Conservation (phyloP, 2,113 vertebrate species). For the Cranoglanis bouderius region DNA sequence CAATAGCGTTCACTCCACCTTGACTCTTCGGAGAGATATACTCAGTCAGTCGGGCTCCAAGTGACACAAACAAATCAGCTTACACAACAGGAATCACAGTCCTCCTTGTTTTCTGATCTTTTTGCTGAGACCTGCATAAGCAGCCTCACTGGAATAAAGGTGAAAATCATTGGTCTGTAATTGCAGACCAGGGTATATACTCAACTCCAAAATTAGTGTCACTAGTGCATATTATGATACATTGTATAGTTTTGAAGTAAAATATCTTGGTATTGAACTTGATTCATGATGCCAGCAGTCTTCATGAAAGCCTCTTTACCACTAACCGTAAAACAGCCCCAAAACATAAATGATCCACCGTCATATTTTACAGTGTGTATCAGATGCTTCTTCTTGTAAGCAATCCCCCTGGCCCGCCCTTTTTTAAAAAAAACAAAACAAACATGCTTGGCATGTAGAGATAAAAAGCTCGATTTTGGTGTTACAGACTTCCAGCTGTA, state of each 20-base stretch:
- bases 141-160: background rate
- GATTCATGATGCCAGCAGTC: no score
- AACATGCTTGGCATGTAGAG: background rate
- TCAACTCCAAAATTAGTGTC: background rate
- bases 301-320: no score
- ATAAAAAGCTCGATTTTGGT: background rate
- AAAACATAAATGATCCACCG: no score
- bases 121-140: background rate
- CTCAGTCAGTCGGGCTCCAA: conserved; percentile 11
- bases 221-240: background rate
- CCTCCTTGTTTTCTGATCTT: background rate
- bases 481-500: background rate
- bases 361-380: no score
- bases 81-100: conserved; percentile 3
- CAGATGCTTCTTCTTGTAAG: no score
- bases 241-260: background rate
- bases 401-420: no score
- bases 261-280: no score
- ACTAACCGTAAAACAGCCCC: no score
- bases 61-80: conserved; percentile 23
- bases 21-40: conserved; percentile 24
- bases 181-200: background rate
- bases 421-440: background rate
- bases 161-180: background rate
- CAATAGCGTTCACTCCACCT: conserved; percentile 10